Evolutionary conservation across 2,888 invertebrate species (phyloP).

Genomic region (Andrena bicolor): DNA sequence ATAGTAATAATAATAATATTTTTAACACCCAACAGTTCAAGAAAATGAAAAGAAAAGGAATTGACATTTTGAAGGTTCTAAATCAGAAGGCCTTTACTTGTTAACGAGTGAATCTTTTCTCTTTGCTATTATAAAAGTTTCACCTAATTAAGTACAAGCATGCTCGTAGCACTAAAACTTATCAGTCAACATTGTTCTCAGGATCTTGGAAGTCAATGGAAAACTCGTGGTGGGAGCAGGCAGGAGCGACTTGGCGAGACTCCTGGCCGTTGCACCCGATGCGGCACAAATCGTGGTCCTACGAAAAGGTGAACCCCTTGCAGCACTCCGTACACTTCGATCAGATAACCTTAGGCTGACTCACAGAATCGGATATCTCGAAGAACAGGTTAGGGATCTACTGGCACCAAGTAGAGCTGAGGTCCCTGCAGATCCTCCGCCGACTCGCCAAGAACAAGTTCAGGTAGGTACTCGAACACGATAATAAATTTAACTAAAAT

Average conservation of each 20-base stretch:
- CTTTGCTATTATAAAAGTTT: background rate
- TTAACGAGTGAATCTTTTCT: background rate
- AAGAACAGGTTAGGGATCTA: constrained; percentile 90
- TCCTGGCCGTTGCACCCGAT: constrained; percentile 87
- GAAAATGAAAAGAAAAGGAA: too few relatives aligned
- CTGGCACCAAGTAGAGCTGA: constrained; percentile 78
- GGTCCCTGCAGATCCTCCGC: constrained; percentile 69
- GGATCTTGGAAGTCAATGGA: constrained; percentile 93
- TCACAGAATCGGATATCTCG: constrained; percentile 95
- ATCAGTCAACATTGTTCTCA: constrained; percentile 80
- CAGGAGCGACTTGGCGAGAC: constrained; percentile 90
- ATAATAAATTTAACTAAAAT: too few relatives aligned
- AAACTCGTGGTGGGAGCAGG: constrained; percentile 89
- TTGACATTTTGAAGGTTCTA: too few relatives aligned
- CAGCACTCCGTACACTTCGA: constrained; percentile 85
- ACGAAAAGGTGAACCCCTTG: constrained; percentile 83
- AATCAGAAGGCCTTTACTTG: background rate
- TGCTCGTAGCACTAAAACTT: background rate
- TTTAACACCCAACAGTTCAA: too few relatives aligned
- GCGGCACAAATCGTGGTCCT: constrained; percentile 89
- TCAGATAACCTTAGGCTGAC: constrained; percentile 94
- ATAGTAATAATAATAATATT: too few relatives aligned
- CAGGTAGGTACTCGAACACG: constrained; percentile 72
- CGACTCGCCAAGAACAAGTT: constrained; percentile 79
- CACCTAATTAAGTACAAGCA: background rate